Conservation (phyloP, 2,797 vertebrate genomes). For the Silurus lanzhouensis region DNA sequence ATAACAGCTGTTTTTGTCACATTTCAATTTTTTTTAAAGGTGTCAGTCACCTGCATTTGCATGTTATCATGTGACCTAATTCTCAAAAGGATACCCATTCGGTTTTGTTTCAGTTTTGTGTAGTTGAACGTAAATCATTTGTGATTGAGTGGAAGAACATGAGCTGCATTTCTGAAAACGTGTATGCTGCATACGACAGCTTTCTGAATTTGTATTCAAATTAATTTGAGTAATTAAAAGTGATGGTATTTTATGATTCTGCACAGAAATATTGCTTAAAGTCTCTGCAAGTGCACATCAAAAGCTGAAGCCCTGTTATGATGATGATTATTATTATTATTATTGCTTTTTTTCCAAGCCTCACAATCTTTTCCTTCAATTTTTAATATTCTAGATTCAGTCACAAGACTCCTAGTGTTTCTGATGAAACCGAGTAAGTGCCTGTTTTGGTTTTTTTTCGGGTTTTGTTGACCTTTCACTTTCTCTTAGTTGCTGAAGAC, state of each 20-base stretch:
- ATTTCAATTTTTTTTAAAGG: background rate
- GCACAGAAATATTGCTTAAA: background rate
- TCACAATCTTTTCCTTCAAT: slow-evolving; percentile 56
- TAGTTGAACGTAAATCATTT: background rate
- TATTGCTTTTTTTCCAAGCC: background rate
- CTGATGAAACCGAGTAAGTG: slow-evolving; percentile 97
- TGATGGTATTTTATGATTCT: background rate
- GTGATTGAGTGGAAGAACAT: background rate
- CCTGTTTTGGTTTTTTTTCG: slow-evolving; percentile 48
- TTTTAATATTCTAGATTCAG: slow-evolving; percentile 94
- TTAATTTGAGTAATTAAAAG: background rate
- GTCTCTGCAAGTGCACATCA: background rate
- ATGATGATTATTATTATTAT: background rate
- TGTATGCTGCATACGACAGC: background rate
- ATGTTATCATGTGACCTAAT: background rate
- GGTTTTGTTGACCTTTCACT: slow-evolving; percentile 41
- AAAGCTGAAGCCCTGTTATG: background rate
- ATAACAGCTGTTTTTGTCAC: background rate
- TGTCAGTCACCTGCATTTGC: background rate
- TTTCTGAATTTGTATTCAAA: background rate
- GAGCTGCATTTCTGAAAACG: background rate
- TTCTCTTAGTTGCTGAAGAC: slow-evolving; percentile 4
- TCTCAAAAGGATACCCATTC: too few relatives aligned
- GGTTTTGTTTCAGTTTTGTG: background rate
- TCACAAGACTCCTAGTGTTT: slow-evolving; percentile 87